A percentile compares a stretch with the other conserved stretches of the same genome.
Evolutionary conservation across 2,113 vertebrate genomes (phyloP).

Genomic region (Lipophrys pholis): DNA sequence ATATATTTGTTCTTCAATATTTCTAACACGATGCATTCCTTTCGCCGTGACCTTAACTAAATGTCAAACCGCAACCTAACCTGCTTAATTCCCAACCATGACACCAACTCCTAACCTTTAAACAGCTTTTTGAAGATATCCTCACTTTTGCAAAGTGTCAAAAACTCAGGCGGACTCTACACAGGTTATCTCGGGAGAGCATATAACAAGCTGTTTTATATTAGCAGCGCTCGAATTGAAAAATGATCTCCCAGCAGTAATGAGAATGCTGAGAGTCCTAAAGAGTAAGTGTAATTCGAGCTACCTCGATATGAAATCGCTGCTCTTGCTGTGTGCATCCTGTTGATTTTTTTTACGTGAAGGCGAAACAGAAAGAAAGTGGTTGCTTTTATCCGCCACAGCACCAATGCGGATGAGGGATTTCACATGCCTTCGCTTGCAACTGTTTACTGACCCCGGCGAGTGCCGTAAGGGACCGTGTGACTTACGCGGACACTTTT

Average conservation of each 20-base stretch:
- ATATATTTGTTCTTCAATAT: no score
- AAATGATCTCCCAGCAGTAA: slow-evolving; percentile 18
- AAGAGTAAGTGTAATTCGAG: slow-evolving; percentile 18
- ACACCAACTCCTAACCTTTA: no score
- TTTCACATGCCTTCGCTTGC: background rate
- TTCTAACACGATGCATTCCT: no score
- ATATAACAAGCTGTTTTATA: no score
- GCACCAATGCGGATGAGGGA: slow-evolving; percentile 2
- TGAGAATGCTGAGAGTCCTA: slow-evolving; percentile 33
- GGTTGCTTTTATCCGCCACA: background rate
- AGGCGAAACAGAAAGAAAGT: background rate
- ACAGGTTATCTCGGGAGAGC: no score
- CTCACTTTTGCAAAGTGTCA: no score
- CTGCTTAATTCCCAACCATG: no score
- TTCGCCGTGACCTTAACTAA: no score
- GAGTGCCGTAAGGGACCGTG: no score
- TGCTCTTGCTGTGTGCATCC: background rate
- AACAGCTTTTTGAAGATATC: no score
- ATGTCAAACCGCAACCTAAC: no score
- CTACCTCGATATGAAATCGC: background rate
- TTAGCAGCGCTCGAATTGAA: slow-evolving; percentile 2
- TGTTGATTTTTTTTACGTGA: background rate
- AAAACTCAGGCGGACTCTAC: no score
- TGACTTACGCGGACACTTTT: slow-evolving; percentile 96
- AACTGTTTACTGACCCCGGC: background rate